These are phyloP conservation scores for Formicarius rufipectus DNA, from an alignment of 2,113 vertebrate genomes.

Conservation along the genomic window DNA sequence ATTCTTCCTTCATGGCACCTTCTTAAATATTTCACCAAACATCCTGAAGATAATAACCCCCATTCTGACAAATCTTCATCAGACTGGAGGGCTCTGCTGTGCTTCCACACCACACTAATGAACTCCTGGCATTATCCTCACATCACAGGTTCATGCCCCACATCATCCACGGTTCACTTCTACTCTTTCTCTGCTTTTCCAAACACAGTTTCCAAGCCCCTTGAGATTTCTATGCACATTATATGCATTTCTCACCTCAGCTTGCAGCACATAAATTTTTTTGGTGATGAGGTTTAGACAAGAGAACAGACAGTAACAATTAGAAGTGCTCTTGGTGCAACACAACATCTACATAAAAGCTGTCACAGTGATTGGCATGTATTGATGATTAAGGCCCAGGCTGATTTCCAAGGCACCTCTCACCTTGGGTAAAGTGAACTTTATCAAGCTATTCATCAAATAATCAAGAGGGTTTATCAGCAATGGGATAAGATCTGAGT, in stretches of 20 bases:
- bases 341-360: not conserved
- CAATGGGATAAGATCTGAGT: not conserved
- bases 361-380: not conserved
- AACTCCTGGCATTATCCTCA: not conserved
- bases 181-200: not conserved
- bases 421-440: not conserved
- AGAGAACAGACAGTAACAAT: not conserved
- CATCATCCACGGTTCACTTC: not conserved
- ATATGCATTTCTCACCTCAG: not conserved
- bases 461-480: not conserved
- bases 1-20: not conserved
- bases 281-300: not conserved
- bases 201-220: not conserved
- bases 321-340: not conserved
- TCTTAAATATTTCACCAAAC: not conserved
- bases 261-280: not conserved
- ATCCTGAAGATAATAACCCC: not conserved
- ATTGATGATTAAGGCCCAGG: not conserved
- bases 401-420: not conserved
- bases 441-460: not conserved
- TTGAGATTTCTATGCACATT: not conserved
- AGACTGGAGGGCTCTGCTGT: not conserved
- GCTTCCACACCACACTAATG: not conserved
- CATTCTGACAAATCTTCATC: not conserved
- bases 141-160: not conserved